Evolutionary conservation across 92 coral and sea anemone genomes (phyloP).

Genomic region (Parazoanthus atlanticus): DNA sequence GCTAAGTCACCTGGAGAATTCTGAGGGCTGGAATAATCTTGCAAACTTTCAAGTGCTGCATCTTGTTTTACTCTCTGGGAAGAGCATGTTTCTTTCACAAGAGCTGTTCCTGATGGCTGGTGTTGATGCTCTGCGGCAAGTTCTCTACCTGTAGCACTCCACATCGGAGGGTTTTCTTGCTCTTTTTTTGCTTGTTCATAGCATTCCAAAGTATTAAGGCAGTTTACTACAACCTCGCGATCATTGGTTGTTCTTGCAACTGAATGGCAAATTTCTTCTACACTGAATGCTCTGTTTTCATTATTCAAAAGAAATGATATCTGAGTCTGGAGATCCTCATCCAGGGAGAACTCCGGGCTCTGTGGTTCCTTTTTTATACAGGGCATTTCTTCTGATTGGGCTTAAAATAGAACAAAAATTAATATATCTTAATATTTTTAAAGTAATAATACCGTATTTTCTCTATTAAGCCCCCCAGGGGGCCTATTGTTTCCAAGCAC

Average conservation of each 20-base stretch:
- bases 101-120: background rate
- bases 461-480: too few species aligned
- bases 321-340: constrained; percentile 31
- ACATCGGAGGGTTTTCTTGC: constrained; percentile 4
- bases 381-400: background rate
- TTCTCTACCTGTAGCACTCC: constrained; percentile 26
- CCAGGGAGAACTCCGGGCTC: constrained; percentile 24
- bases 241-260: constrained; percentile 26
- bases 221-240: constrained; percentile 33
- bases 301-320: constrained; percentile 32
- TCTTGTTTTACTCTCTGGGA: background rate
- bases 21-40: constrained; percentile 36
- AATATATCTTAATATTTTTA: background rate
- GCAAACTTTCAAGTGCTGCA: constrained; percentile 13
- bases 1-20: background rate
- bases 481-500: too few species aligned
- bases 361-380: constrained; percentile 2
- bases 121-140: background rate
- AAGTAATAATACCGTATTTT: background rate
- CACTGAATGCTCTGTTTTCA: constrained; percentile 15
- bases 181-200: background rate
- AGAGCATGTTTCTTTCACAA: background rate
- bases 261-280: constrained; percentile 18
- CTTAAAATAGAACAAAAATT: background rate
- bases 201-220: constrained; percentile 6